Conservation (phyloP, 2,888 invertebrate genomes). For the Drosophila falleni region DNA sequence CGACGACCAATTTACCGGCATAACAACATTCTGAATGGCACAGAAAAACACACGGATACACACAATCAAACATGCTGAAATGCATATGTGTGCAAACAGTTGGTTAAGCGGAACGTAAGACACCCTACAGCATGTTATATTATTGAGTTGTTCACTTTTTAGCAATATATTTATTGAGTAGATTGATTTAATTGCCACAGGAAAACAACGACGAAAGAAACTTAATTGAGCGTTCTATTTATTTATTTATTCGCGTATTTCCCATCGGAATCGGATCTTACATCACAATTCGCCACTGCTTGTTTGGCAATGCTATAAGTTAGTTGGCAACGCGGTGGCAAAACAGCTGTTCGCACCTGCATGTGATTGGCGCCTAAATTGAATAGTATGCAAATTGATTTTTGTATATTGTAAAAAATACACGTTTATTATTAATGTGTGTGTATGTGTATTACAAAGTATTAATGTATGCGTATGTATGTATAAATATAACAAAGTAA, state of each 20-base stretch:
- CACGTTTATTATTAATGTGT: slow-evolving; percentile 66
- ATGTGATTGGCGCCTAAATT: slow-evolving; percentile 18
- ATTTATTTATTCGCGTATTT: slow-evolving; percentile 21
- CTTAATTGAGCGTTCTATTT: slow-evolving; percentile 26
- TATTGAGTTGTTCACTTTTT: slow-evolving; percentile 13
- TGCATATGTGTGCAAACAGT: slow-evolving; percentile 19
- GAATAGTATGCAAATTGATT: slow-evolving; percentile 14
- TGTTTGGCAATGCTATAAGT: slow-evolving; percentile 11
- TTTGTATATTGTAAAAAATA: slow-evolving; percentile 69
- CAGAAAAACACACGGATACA: slow-evolving; percentile 5
- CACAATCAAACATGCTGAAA: background rate
- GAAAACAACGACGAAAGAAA: slow-evolving; percentile 9
- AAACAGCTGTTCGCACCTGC: slow-evolving; percentile 55
- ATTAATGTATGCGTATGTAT: slow-evolving; percentile 40
- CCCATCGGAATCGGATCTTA: slow-evolving; percentile 31
- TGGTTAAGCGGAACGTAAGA: slow-evolving; percentile 9
- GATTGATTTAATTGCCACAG: slow-evolving; percentile 21
- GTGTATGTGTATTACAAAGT: slow-evolving; percentile 59
- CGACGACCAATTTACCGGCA: slow-evolving; percentile 53
- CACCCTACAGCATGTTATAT: slow-evolving; percentile 33
- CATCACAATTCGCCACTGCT: slow-evolving; percentile 50
- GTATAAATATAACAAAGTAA: slow-evolving; percentile 59
- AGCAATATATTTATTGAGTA: slow-evolving; percentile 7
- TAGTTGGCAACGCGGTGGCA: slow-evolving; percentile 63
- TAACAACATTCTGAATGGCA: slow-evolving; percentile 44